Base-by-base conservation (phyloP, 2,113 vertebrate species). In the Rhodinocichla rosea region DNA sequence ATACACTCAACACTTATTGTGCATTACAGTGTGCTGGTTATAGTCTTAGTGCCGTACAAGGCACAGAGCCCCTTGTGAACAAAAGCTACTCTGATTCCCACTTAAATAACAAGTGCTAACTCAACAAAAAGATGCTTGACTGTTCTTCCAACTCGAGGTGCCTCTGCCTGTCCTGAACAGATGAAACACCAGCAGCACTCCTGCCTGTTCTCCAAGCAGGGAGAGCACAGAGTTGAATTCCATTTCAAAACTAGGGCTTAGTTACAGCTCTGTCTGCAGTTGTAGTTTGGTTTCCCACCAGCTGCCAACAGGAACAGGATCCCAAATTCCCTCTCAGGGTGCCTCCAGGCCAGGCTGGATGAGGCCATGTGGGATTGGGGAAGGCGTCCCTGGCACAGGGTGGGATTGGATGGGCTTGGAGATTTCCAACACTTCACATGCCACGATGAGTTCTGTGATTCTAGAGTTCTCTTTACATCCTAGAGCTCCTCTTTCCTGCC, bases 331-430 rank as follows among this genome's bases (percentile, higher is more conserved):
- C 23, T 7, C 47, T 49, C 47, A 11, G 4, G 6, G 9, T 35
- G 4, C 11, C 64, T 28, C 45, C n/a, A 60, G 50, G 28, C 23
- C 64, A 47, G 74, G 47, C 19, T 87, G 84, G 74, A n/a, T 1
- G 8, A 53, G 13, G 32, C 22, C 26, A 0, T 7, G 30, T 15
- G 57, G 65, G 57, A 7, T 0, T 6, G 44, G 3, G 22, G 44
- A 8, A 81, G 10, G 33, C 13, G 35, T 13, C 50, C 57, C 67
- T 56, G 40, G 64, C 22, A 30, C 1, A 26, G 50, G 27, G 5
- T 24, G 56, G 20, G 3, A 47, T 1, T 40, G 23, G 37, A 8
- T 20, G 44, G 19, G 19, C 4, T 67, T 10, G 4, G 9, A 15
- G 7, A 21, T 13, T 37, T n/a, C 33, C 62, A 60, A 22, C 35